Conservation (phyloP, 2,888 invertebrate species). For the Cactoblastis cactorum region DNA sequence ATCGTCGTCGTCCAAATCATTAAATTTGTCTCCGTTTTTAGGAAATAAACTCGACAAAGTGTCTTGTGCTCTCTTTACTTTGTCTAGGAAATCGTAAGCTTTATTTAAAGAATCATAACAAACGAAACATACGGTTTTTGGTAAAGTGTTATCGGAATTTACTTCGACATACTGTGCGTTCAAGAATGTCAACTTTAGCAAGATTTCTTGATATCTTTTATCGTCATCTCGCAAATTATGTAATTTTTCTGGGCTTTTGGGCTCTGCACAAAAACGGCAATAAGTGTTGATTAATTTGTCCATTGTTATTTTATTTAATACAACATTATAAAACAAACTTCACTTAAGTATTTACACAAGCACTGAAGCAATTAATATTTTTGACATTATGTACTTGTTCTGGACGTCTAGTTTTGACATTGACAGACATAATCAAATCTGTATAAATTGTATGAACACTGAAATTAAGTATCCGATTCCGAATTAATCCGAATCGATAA, state of each 20-base stretch:
- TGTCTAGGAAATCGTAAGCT: slow-evolving; percentile 53
- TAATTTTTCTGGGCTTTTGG: slow-evolving; percentile 46
- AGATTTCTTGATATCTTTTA: slow-evolving; percentile 44
- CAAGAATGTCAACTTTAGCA: slow-evolving; percentile 48
- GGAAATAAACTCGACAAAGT: slow-evolving; percentile 41
- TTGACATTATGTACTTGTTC: too few species aligned
- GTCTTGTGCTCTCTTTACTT: slow-evolving; percentile 50
- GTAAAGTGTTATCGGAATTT: slow-evolving; percentile 40
- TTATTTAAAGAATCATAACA: slow-evolving; percentile 59
- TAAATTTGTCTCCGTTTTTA: slow-evolving; percentile 31
- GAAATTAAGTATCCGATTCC: too few species aligned
- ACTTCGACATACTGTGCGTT: slow-evolving; percentile 62
- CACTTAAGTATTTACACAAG: background rate
- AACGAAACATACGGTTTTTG: slow-evolving; percentile 60
- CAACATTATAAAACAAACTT: background rate
- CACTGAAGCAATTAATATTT: background rate
- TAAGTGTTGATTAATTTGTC: slow-evolving; percentile 42
- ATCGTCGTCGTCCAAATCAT: slow-evolving; percentile 49
- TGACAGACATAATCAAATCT: too few species aligned
- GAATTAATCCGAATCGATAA: too few species aligned
- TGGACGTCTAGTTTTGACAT: too few species aligned
- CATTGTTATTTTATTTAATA: slow-evolving; percentile 26
- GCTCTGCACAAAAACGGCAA: slow-evolving; percentile 62
- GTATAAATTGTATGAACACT: too few species aligned
- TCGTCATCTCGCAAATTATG: slow-evolving; percentile 42